Conservation (phyloP, 2,888 invertebrate genomes). For the Erebia epiphron region DNA sequence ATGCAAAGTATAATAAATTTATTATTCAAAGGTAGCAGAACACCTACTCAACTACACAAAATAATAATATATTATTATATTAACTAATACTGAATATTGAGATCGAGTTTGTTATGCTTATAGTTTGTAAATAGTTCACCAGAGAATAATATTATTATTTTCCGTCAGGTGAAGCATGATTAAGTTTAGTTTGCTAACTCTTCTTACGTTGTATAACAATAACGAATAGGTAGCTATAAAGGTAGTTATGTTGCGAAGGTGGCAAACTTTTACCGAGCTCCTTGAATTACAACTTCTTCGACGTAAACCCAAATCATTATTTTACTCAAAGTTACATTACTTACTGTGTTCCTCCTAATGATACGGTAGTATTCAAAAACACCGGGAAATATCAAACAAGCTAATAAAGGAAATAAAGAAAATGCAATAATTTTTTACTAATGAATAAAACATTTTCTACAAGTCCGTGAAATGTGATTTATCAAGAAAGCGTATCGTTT, state of each 20-base stretch:
- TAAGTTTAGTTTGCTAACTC: neutral
- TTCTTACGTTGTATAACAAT: neutral
- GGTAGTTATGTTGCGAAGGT: too few species aligned
- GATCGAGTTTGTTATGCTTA: slow-evolving; percentile 5
- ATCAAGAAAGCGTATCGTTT: slow-evolving; percentile 1
- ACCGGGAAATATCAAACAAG: neutral
- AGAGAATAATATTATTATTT: neutral
- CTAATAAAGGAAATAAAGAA: too few species aligned
- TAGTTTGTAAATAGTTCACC: neutral
- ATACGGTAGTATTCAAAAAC: neutral
- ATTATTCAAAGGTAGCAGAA: neutral
- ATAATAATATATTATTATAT: neutral
- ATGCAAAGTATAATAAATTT: neutral
- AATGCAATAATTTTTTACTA: too few species aligned
- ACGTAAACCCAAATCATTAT: too few species aligned
- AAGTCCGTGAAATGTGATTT: neutral
- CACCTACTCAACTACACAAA: neutral
- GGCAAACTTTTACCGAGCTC: too few species aligned
- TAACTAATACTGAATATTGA: neutral
- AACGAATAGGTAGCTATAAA: too few species aligned
- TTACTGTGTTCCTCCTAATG: too few species aligned
- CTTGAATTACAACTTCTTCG: too few species aligned
- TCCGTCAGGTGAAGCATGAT: neutral
- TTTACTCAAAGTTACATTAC: too few species aligned
- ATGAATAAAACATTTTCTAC: neutral